Conservation (phyloP, 1,140 invertebrate genomes). For the Tyrophagus putrescentiae region DNA sequence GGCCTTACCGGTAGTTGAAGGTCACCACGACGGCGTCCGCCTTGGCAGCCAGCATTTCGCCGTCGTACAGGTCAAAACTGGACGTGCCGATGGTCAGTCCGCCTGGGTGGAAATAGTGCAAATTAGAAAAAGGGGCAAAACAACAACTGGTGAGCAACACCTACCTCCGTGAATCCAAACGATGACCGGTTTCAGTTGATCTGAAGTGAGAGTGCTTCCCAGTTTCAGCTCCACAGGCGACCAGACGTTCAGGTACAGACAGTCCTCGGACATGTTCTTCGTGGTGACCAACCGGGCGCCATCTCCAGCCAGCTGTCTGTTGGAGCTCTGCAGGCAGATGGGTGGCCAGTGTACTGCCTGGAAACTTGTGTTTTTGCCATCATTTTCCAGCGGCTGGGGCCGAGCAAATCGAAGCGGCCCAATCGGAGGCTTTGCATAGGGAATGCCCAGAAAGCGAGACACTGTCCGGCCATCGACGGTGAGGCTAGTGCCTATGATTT, state of each 20-base stretch:
- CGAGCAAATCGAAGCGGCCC: neutral
- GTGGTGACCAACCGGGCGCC: constrained; percentile 24
- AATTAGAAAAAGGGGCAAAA: too few relatives aligned
- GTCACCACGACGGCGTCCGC: constrained; percentile 82
- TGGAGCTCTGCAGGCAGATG: constrained; percentile 75
- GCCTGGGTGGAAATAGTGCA: constrained; percentile 89
- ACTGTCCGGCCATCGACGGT: neutral
- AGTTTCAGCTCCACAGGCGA: constrained; percentile 31
- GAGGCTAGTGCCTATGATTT: too few relatives aligned
- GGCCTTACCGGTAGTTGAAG: constrained; percentile 87
- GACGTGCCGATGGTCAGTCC: constrained; percentile 75
- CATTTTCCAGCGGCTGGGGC: neutral
- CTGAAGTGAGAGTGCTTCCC: too few relatives aligned
- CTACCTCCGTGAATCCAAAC: too few relatives aligned
- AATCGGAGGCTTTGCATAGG: constrained; percentile 1
- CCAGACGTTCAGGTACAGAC: neutral
- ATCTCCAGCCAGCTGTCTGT: constrained; percentile 47
- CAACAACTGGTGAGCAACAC: too few relatives aligned
- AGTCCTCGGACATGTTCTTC: neutral
- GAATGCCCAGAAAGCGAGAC: constrained; percentile 3
- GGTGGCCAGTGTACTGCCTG: constrained; percentile 62
- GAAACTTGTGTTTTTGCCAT: constrained; percentile 16
- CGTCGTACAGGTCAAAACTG: constrained; percentile 78
- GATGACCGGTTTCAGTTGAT: too few relatives aligned
- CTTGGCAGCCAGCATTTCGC: constrained; percentile 63